A percentile compares a stretch with the other conserved stretches of the same genome.
Conservation (phyloP, 1,140 invertebrate species). For the Popillia japonica region DNA sequence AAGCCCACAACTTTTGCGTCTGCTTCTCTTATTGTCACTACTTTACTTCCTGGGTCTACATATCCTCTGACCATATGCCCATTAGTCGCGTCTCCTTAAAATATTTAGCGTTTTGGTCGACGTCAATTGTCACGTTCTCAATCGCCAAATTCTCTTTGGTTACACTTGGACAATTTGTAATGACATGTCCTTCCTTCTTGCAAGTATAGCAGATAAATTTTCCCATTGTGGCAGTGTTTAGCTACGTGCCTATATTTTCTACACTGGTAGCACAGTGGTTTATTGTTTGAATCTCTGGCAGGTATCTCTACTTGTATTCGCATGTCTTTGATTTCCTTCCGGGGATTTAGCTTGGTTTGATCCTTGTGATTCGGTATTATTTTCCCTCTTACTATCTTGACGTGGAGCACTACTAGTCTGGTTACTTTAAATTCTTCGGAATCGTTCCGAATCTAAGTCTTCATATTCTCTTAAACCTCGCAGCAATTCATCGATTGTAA, state of each 20-base stretch:
- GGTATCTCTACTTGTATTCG: neutral
- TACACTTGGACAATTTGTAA: neutral
- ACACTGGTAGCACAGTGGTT: neutral
- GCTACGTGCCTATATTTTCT: neutral
- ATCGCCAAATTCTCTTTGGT: neutral
- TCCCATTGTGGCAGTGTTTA: neutral
- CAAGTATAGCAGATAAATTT: neutral
- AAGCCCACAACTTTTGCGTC: neutral
- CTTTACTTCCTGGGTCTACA: slow-evolving; percentile 22
- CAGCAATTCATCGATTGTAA: neutral
- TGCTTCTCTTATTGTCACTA: neutral
- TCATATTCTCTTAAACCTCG: neutral
- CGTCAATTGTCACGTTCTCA: neutral
- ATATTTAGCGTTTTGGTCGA: slow-evolving; percentile 1
- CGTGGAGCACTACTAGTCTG: too few species aligned
- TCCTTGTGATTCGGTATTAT: neutral
- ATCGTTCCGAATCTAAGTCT: too few species aligned
- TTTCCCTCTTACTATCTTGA: neutral
- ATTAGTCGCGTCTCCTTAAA: neutral
- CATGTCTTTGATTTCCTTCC: neutral
- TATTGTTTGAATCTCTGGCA: neutral
- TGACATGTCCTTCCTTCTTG: neutral
- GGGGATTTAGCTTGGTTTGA: neutral
- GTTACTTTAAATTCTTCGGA: too few species aligned
- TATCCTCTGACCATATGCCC: slow-evolving; percentile 17